Evolutionary conservation across 2,797 vertebrate species (phyloP), one percentile per base, ranked within the genome.

Genomic region (Onychomys torridus): DNA sequence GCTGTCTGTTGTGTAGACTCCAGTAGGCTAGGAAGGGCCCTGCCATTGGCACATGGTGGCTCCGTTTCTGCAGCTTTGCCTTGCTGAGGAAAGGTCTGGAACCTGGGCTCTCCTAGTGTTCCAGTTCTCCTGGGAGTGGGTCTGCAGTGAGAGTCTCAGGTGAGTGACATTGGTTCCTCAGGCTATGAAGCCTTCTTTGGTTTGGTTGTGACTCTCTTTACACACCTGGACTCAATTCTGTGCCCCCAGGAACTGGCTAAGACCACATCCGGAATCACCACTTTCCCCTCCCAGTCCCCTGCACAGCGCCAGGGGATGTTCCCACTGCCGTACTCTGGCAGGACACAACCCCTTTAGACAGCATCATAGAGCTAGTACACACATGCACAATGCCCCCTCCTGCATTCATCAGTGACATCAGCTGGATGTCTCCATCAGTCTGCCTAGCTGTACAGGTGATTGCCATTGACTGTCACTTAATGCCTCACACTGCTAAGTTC

Each of bases 311-410:
- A 12, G 9, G 3, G 12, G 29, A 23, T 3, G 10, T 10, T 83
- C 12, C 49, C 76, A 37, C 19, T 57, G 81, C 67, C n/a, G 57
- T 12, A 27, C 14, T 63, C 19, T 13, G 43, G 11, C 34, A 27
- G 65, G 86, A 17, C 71, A 12, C 16, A 65, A 71, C 6, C 43
- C 1, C 9, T 34, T 40, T 5, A 34, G 59, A 67, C 21, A 55
- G 52, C 57, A 37, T 96, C 95, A 92, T n/a, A 87, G 84, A 97
- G 94, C 94, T 52, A 34, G 69, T 34, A 16, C 71, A 5, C 71
- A 5, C 29, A 75, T 17, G 40, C 90, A 89, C 57, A 93, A 6
- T 88, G 16, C 40, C 90, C 61, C 6, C 43, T 79, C 57, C 85
- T 83, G 40, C 34, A 6, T 0, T 89, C 85, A 61, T 40, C 40